Evolutionary conservation across 2,888 invertebrate genomes (phyloP).

Genomic region (Brachypalpus laphriformis): DNA sequence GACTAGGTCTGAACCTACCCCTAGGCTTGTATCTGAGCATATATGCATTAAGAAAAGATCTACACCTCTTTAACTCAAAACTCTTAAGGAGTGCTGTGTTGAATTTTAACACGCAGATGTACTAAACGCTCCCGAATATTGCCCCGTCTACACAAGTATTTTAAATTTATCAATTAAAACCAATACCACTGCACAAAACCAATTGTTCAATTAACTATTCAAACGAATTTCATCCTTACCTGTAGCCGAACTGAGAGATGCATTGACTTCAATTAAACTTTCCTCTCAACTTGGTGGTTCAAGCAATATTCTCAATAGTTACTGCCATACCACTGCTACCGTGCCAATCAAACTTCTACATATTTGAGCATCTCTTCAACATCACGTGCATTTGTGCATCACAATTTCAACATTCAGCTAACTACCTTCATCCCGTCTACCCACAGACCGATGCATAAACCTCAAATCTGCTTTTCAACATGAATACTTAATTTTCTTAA

Average conservation of each 20-base stretch:
- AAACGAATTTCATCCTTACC: background rate
- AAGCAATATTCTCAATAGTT: too few relatives aligned
- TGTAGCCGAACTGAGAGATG: background rate
- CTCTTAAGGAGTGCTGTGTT: too few relatives aligned
- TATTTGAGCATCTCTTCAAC: background rate
- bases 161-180: background rate
- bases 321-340: too few relatives aligned
- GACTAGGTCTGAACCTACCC: too few relatives aligned
- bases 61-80: too few relatives aligned
- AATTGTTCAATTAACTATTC: background rate
- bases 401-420: background rate
- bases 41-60: too few relatives aligned
- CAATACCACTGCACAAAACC: too few relatives aligned
- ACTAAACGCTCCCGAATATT: too few relatives aligned
- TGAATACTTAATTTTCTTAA: conserved; percentile 44
- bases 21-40: too few relatives aligned
- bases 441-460: background rate
- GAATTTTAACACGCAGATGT: too few relatives aligned
- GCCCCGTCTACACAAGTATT: too few relatives aligned
- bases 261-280: background rate
- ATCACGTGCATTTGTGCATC: background rate
- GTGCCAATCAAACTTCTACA: background rate
- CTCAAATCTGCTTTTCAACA: conserved; percentile 17
- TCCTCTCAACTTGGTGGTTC: background rate
- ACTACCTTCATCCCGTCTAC: background rate